Evolutionary conservation across 2,113 vertebrate species (phyloP).

Genomic region (Lepisosteus osseus): DNA sequence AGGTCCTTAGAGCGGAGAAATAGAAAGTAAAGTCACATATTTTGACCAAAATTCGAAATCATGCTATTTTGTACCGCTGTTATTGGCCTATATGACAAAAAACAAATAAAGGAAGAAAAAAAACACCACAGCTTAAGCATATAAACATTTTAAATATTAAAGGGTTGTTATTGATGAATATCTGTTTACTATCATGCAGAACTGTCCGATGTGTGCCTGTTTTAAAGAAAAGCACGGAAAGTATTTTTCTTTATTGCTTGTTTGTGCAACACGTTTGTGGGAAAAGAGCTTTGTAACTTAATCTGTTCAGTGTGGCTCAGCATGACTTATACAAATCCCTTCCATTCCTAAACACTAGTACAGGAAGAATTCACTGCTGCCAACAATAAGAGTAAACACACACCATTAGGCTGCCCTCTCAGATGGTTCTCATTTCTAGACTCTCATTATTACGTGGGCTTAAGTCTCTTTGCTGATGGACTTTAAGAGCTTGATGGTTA

Average conservation of each 20-base stretch:
- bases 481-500: background rate
- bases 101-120: too few species aligned
- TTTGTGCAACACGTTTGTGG: slow-evolving; percentile 18
- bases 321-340: slow-evolving; percentile 23
- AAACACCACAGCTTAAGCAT: too few species aligned
- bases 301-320: slow-evolving; percentile 29
- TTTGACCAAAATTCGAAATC: too few species aligned
- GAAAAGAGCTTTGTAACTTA: slow-evolving; percentile 34
- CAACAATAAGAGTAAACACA: slow-evolving; percentile 17
- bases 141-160: too few species aligned
- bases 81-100: too few species aligned
- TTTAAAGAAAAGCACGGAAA: background rate
- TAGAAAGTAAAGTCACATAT: background rate
- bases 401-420: slow-evolving; percentile 1
- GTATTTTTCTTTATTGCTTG: slow-evolving; percentile 6
- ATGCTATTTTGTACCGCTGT: too few species aligned
- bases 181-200: too few species aligned
- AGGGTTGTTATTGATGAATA: too few species aligned
- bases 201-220: background rate
- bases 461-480: background rate
- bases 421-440: slow-evolving; percentile 27
- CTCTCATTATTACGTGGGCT: slow-evolving; percentile 11
- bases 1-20: slow-evolving; percentile 40
- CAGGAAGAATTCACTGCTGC: slow-evolving; percentile 20
- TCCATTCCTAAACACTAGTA: slow-evolving; percentile 17